These are phyloP conservation scores for Microcebus lehilahytsara DNA, from an alignment of 2,113 vertebrate species.

Conservation along the genomic window DNA sequence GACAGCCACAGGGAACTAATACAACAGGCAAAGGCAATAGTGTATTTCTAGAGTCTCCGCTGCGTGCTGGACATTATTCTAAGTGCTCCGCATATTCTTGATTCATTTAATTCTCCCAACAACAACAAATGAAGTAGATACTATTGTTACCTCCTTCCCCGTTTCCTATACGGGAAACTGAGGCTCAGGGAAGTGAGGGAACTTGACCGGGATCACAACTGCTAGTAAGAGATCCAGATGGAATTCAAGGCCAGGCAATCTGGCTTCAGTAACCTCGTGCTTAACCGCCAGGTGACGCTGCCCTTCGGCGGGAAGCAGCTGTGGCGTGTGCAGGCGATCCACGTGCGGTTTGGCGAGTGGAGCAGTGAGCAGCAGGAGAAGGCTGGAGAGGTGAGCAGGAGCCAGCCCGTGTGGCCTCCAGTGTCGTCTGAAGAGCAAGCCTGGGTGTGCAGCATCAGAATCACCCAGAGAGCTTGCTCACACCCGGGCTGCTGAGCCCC, in stretches of 20 bases:
- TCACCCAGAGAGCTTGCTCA: background rate
- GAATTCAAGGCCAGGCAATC: background rate
- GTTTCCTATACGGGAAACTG: background rate
- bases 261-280: background rate
- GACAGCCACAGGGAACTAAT: background rate
- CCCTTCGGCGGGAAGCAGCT: background rate
- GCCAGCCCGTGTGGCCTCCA: rapidly evolving
- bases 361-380: background rate
- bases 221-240: background rate
- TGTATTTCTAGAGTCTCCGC: background rate
- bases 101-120: background rate
- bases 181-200: background rate
- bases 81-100: background rate
- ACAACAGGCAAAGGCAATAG: background rate
- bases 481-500: background rate
- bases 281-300: background rate
- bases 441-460: background rate
- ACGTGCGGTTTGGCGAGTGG: background rate
- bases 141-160: background rate
- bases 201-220: background rate
- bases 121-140: background rate
- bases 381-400: background rate
- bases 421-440: background rate
- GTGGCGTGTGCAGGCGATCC: background rate
- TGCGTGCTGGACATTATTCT: background rate